Evolutionary conservation across 2,113 vertebrate species (phyloP), one percentile per base, ranked within the genome.

Genomic region (Arizona elegans): DNA sequence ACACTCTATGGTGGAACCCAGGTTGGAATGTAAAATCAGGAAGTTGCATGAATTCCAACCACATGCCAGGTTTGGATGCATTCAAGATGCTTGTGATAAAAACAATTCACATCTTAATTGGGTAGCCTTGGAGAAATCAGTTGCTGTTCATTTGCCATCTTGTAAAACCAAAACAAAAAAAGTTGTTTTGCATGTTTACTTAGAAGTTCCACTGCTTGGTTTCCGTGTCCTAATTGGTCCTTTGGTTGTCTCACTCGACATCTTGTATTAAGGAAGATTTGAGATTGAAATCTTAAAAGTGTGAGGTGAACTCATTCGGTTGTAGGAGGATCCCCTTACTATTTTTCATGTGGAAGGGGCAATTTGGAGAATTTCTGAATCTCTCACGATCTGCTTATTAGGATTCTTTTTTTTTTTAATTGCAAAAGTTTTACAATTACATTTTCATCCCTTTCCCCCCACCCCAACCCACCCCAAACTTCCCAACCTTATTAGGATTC

Each of bases 11-110:
- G 8, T 87, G 26, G 33, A 62, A 26, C n/a, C 33, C 13, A 38
- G 23, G 50, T 53, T 86, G 75, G 62, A 90, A 93, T 86, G 88
- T 29, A 90, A 93, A 93, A 87, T 47, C 26, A 52, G 62, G 91
- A 55, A 43, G 21, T 56, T 58, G 47, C 24, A 24, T 13, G 13
- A n/a, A 24, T 33, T 59, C 55, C n/a, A 90, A 90, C 26, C 21
- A 53, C 38, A 86, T 12, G 10, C 29, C 29, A 93, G 29, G 29
- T 15, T 62, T 65, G 55, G 75, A 38, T 93, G 43, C 47, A 47
- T 89, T 86, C 70, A 52, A 89, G 88, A 33, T 86, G 54, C 33
- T 13, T 24, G 59, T 33, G 53, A 21, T 23, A 89, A 92, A 47
- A 88, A 23, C 38, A 8, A 89, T 58, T 50, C 50, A 65, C 24